Evolutionary conservation across 2,113 vertebrate species (phyloP).

Genomic region (Tautogolabrus adspersus): DNA sequence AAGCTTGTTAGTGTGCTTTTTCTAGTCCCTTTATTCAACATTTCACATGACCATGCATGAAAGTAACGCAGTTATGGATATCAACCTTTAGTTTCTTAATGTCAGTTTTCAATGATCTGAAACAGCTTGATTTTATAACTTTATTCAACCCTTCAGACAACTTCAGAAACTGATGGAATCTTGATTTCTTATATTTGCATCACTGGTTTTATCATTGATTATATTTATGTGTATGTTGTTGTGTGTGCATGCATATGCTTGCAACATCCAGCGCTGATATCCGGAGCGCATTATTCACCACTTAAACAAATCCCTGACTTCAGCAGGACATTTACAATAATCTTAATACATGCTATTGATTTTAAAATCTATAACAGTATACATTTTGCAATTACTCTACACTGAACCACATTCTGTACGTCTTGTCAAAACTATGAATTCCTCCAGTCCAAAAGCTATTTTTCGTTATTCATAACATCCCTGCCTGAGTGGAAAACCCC

Average conservation of each 20-base stretch:
- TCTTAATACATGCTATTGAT: constrained; percentile 51
- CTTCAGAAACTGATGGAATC: no score
- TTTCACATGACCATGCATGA: no score
- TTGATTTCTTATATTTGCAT: neutral
- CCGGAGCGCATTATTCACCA: constrained; percentile 42
- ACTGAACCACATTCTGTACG: neutral
- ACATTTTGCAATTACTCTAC: constrained; percentile 34
- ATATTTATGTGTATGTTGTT: neutral
- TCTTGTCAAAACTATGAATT: neutral
- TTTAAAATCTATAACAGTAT: constrained; percentile 39
- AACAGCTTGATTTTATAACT: no score
- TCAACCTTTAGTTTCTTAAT: no score
- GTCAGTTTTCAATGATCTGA: no score
- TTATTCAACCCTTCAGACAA: no score
- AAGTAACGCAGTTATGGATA: no score
- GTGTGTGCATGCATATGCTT: neutral
- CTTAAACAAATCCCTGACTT: constrained; percentile 66
- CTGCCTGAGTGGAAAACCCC: constrained; percentile 29
- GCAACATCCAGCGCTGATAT: constrained; percentile 30
- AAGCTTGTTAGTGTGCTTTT: no score
- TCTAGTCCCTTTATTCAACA: no score
- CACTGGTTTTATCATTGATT: neutral
- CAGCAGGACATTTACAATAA: constrained; percentile 53
- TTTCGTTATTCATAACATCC: constrained; percentile 2
- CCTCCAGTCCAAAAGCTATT: neutral